phyloP scores from a whole-genome alignment of 1,140 invertebrate species.

The Homarus americanus region DNA sequence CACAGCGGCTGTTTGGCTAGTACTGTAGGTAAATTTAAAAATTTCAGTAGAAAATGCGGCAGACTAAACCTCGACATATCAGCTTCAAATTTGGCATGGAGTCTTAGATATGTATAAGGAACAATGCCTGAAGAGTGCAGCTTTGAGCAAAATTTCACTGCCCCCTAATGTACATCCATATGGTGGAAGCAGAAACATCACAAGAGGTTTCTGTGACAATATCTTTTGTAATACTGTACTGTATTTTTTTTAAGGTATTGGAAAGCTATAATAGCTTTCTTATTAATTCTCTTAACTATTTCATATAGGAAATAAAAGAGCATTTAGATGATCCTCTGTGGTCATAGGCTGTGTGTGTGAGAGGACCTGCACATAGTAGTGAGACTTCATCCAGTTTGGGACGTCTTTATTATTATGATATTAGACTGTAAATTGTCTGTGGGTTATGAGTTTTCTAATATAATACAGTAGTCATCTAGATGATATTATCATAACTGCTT shows the following conservation, averaged over 20 bases:
- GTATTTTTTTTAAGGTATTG: conserved; percentile 30
- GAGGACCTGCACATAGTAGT: not conserved
- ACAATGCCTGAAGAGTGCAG: too few relatives aligned
- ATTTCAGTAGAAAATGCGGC: too few relatives aligned
- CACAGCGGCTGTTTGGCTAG: too few relatives aligned
- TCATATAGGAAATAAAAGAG: conserved; percentile 31
- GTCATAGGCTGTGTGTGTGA: not conserved
- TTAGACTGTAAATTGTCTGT: too few relatives aligned
- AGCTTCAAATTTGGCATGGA: too few relatives aligned
- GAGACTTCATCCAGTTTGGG: conserved; percentile 10
- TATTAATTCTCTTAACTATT: conserved; percentile 44
- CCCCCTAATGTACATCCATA: too few relatives aligned
- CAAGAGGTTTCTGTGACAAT: conserved; percentile 38
- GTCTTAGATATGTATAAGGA: too few relatives aligned
- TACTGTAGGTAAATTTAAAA: too few relatives aligned
- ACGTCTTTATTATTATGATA: too few relatives aligned
- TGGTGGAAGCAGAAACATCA: not conserved
- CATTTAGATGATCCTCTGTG: conserved; percentile 12
- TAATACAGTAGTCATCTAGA: not conserved
- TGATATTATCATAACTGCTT: not conserved
- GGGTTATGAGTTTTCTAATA: not conserved
- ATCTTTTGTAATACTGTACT: conserved; percentile 44
- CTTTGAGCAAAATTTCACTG: too few relatives aligned
- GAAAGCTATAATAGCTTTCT: conserved; percentile 67
- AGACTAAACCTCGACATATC: too few relatives aligned